Conservation (phyloP, 1,140 invertebrate genomes). For the Drosophila kanapiae region DNA sequence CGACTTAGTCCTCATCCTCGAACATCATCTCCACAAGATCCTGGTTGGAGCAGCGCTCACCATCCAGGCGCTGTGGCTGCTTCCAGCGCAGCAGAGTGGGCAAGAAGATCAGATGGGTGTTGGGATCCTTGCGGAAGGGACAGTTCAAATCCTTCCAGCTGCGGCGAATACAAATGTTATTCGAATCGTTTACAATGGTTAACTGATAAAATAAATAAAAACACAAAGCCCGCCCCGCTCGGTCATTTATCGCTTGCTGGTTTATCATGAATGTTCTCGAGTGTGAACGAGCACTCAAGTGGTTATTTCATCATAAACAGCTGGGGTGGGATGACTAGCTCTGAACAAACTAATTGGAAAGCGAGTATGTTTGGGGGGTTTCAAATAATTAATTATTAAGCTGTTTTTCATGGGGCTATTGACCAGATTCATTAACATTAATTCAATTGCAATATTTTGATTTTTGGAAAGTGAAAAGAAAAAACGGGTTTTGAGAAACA, state of each 20-base stretch:
- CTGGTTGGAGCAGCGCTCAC: constrained; percentile 88
- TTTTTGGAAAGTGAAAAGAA: too few species aligned
- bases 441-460: too few species aligned
- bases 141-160: constrained; percentile 92
- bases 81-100: constrained; percentile 91
- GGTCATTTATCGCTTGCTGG: constrained; percentile 17
- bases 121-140: constrained; percentile 90
- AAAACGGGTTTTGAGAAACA: too few species aligned
- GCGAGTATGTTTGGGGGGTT: too few species aligned
- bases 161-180: constrained; percentile 70
- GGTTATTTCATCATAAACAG: constrained; percentile 49
- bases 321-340: constrained; percentile 4
- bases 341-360: too few species aligned
- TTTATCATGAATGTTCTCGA: constrained; percentile 57
- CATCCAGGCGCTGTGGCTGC: constrained; percentile 90
- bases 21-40: constrained; percentile 87
- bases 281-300: constrained; percentile 11
- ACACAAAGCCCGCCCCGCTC: constrained; percentile 10
- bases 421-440: too few species aligned
- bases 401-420: too few species aligned
- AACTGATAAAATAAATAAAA: constrained; percentile 11
- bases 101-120: constrained; percentile 89
- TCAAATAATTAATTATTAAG: too few species aligned
- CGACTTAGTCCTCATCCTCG: constrained; percentile 75
- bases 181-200: constrained; percentile 28